Percentiles rank a stretch among this genome's conserved stretches.
These are phyloP conservation scores for Oceanodroma tethys DNA, from an alignment of 2,113 vertebrate species.

Conservation along the genomic window DNA sequence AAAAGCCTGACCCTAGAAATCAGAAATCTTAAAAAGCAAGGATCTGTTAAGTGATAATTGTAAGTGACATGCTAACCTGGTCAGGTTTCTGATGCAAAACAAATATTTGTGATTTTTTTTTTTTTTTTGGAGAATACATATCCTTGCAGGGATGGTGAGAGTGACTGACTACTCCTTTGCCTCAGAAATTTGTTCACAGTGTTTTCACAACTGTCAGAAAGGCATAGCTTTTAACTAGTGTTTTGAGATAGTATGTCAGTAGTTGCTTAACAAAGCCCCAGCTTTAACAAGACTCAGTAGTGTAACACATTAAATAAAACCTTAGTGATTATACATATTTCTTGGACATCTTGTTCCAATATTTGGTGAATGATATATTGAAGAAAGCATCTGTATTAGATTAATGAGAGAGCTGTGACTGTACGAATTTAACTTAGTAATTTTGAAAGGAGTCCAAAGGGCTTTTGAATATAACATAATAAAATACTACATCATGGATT, in stretches of 20 bases:
- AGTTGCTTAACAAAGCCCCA: not conserved
- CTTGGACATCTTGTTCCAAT: not conserved
- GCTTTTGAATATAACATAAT: not conserved
- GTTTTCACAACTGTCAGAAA: not conserved
- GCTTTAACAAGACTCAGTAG: not conserved
- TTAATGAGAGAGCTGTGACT: not conserved
- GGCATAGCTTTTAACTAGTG: not conserved
- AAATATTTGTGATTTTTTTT: not conserved
- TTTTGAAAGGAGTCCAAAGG: not conserved
- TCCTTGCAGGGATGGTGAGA: not conserved
- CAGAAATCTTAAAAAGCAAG: not conserved
- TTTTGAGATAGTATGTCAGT: not conserved
- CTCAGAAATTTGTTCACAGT: not conserved
- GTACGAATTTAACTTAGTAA: not conserved
- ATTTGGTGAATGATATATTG: not conserved
- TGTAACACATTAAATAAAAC: not conserved
- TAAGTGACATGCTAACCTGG: not conserved
- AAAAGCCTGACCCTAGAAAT: not conserved
- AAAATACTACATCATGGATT: not conserved
- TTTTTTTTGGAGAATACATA: not conserved
- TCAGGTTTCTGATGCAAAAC: not conserved
- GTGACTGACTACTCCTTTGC: not conserved
- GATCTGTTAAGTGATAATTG: not conserved
- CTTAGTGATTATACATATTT: not conserved
- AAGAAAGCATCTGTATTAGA: not conserved